Percentiles rank a stretch among this genome's conserved stretches.
Evolutionary conservation across 2,888 invertebrate species (phyloP).

Genomic region (Drosophila algonquin): DNA sequence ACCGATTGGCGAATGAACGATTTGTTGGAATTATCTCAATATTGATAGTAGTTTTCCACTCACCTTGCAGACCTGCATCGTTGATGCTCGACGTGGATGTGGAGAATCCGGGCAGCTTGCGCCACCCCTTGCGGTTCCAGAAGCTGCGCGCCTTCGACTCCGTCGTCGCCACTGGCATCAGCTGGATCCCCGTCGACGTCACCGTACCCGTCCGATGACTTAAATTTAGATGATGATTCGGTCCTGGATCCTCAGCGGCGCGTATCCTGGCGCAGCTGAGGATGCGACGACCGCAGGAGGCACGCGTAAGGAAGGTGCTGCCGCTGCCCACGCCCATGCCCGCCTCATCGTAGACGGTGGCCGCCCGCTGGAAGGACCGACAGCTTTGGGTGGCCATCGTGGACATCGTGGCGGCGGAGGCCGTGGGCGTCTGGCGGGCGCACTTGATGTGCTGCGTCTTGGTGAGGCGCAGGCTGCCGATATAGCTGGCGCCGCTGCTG

Average conservation of each 20-base stretch:
- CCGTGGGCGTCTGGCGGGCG: constrained; percentile 47
- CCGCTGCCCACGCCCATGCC: constrained; percentile 9
- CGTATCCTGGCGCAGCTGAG: constrained; percentile 84
- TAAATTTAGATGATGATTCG: constrained; percentile 33
- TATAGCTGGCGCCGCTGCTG: constrained; percentile 92
- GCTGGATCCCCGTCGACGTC: background rate
- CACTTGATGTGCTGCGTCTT: constrained; percentile 79
- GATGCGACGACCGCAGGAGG: constrained; percentile 83
- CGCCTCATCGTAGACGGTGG: constrained; percentile 51
- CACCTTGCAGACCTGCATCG: constrained; percentile 88
- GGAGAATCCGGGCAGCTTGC: constrained; percentile 90
- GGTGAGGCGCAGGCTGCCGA: constrained; percentile 87
- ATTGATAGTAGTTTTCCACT: constrained; percentile 80
- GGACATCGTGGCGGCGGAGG: background rate
- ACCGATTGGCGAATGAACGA: too few species aligned
- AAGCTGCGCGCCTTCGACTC: constrained; percentile 85
- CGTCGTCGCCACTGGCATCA: constrained; percentile 40
- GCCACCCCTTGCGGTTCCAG: constrained; percentile 92
- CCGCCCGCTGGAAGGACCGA: constrained; percentile 81
- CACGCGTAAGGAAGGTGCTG: constrained; percentile 78
- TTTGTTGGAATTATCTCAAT: too few species aligned
- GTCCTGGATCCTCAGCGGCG: constrained; percentile 84
- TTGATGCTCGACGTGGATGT: constrained; percentile 89
- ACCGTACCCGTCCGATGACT: constrained; percentile 10
- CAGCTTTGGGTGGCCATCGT: constrained; percentile 74